Conservation (phyloP, 30 jellyfish, hydroid and myxozoan genomes). For the Turritopsis rubra region DNA sequence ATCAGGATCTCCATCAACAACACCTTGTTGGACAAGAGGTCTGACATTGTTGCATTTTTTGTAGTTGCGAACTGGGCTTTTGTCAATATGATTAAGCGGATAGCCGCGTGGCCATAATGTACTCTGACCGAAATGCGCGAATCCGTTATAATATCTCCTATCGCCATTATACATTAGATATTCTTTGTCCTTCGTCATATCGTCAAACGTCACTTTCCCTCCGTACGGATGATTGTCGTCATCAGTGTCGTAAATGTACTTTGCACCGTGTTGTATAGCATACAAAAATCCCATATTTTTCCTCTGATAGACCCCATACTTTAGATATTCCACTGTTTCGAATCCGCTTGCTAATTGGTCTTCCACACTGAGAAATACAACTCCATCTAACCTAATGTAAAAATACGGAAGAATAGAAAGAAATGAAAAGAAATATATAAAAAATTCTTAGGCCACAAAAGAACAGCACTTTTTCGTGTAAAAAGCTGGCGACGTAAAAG, state of each 20-base stretch:
- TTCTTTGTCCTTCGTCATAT: slow-evolving; percentile 31
- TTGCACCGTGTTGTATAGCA: slow-evolving; percentile 96
- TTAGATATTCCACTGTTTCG: slow-evolving; percentile 37
- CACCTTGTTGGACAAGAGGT: slow-evolving; percentile 94
- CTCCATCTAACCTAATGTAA: slow-evolving; percentile 51
- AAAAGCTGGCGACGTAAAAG: too few species aligned
- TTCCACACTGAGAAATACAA: slow-evolving; percentile 56
- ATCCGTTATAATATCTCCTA: slow-evolving; percentile 58
- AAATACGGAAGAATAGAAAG: not conserved
- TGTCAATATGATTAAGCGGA: slow-evolving; percentile 72
- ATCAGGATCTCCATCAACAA: slow-evolving; percentile 96
- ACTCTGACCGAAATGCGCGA: slow-evolving; percentile 90
- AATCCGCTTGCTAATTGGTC: slow-evolving; percentile 59
- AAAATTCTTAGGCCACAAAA: too few species aligned
- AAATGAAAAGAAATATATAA: not conserved
- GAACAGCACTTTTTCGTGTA: too few species aligned
- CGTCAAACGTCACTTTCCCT: slow-evolving; percentile 77
- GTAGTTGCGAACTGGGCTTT: slow-evolving; percentile 54
- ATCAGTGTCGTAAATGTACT: slow-evolving; percentile 83
- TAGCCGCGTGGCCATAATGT: slow-evolving; percentile 98
- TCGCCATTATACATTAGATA: slow-evolving; percentile 55
- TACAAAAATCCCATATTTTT: slow-evolving; percentile 78
- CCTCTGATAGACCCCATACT: slow-evolving; percentile 56
- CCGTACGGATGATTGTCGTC: slow-evolving; percentile 91
- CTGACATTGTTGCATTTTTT: slow-evolving; percentile 53